Evolutionary conservation across 2,797 vertebrate species (phyloP).

Genomic region (Podargus strigoides): DNA sequence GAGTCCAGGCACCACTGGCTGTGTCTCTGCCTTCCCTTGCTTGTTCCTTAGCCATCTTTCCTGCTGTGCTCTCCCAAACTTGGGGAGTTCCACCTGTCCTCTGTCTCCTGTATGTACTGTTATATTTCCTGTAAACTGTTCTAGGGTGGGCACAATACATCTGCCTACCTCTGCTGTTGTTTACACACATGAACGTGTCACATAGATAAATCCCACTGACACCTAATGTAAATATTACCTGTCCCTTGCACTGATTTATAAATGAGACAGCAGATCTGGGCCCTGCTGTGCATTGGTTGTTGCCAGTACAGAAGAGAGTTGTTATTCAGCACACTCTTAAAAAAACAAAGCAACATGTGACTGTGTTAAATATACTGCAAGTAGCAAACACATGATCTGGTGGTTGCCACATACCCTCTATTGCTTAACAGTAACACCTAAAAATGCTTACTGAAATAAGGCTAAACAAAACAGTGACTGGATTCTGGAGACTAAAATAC

Average conservation of each 20-base stretch:
- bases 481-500: not conserved
- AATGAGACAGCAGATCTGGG: fast-evolving
- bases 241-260: not conserved
- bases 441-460: not conserved
- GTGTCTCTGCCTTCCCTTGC: too few species aligned
- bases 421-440: not conserved
- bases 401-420: not conserved
- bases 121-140: fast-evolving
- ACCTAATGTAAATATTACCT: fast-evolving
- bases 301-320: not conserved
- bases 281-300: not conserved
- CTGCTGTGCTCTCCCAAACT: too few species aligned
- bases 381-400: not conserved
- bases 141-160: not conserved
- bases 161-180: too few species aligned
- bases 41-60: fast-evolving
- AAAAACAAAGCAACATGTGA: slow-evolving; percentile 14
- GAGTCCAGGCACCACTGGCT: fast-evolving
- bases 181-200: fast-evolving
- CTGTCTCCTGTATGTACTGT: not conserved
- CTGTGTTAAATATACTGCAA: not conserved
- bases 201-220: not conserved
- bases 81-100: not conserved
- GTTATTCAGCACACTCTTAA: not conserved
- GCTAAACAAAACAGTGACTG: not conserved